Evolutionary conservation across 2,888 invertebrate genomes (phyloP).

Genomic region (Ochlodes sylvanus): DNA sequence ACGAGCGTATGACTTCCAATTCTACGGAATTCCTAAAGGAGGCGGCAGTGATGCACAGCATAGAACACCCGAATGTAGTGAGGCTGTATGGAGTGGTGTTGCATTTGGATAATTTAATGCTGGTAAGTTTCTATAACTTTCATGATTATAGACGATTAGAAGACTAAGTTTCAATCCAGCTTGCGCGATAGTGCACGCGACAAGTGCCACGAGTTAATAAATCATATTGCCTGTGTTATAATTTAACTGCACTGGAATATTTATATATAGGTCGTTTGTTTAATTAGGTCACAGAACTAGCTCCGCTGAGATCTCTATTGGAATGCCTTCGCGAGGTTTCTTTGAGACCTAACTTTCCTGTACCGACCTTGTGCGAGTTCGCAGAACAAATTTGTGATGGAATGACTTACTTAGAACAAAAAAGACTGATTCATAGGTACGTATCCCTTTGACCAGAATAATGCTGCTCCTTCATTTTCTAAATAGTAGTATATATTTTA

Average conservation of each 20-base stretch:
- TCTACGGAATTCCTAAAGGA: slow-evolving; percentile 99
- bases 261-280: slow-evolving; percentile 14
- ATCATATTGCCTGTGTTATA: too few relatives aligned
- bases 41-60: slow-evolving; percentile 99
- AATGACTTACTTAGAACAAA: slow-evolving; percentile 98
- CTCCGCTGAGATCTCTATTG: slow-evolving; percentile 96
- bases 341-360: slow-evolving; percentile 95
- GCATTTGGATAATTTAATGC: slow-evolving; percentile 93
- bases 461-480: too few relatives aligned
- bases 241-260: too few relatives aligned
- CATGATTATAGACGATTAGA: too few relatives aligned
- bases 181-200: too few relatives aligned
- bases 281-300: slow-evolving; percentile 94
- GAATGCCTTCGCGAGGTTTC: slow-evolving; percentile 98
- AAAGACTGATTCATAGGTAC: slow-evolving; percentile 96
- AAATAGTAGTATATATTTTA: not conserved
- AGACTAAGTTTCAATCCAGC: too few relatives aligned
- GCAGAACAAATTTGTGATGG: slow-evolving; percentile 98
- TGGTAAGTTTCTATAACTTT: slow-evolving; percentile 66
- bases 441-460: not conserved
- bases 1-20: slow-evolving; percentile 97
- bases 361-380: slow-evolving; percentile 96
- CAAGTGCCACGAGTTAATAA: too few relatives aligned
- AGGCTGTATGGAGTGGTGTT: slow-evolving; percentile 98
- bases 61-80: slow-evolving; percentile 98